Evolutionary conservation across 1,140 invertebrate genomes (phyloP).

Genomic region (Sminthurinus signatus): DNA sequence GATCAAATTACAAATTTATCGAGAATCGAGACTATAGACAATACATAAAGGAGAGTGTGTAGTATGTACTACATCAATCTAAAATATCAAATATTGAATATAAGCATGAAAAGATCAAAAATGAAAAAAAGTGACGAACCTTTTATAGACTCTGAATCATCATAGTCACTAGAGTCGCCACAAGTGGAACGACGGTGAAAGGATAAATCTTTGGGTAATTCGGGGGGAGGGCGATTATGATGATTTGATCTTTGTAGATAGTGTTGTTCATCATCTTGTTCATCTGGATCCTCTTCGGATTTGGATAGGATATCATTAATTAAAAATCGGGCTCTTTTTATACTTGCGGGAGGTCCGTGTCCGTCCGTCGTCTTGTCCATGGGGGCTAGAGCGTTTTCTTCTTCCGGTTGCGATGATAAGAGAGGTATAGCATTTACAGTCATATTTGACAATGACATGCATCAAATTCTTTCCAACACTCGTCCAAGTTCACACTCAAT

Average conservation of each 20-base stretch:
- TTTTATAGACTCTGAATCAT: constrained; percentile 40
- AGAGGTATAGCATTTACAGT: constrained; percentile 39
- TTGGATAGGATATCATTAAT: constrained; percentile 41
- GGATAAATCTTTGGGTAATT: constrained; percentile 37
- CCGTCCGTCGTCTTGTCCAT: constrained; percentile 23
- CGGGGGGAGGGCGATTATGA: constrained; percentile 14
- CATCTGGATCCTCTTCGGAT: constrained; percentile 16
- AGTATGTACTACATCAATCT: too few species aligned
- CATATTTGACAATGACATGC: constrained; percentile 35
- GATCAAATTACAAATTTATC: too few species aligned
- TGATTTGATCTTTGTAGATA: constrained; percentile 16
- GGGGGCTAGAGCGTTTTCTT: constrained; percentile 22
- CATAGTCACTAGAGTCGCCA: constrained; percentile 40
- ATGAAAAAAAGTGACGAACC: constrained; percentile 15
- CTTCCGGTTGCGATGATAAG: constrained; percentile 30
- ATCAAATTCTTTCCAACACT: too few species aligned
- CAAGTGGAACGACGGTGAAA: constrained; percentile 33
- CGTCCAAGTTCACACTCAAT: too few species aligned
- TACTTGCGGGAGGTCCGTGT: constrained; percentile 35
- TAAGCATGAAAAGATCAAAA: too few species aligned
- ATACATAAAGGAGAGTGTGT: too few species aligned
- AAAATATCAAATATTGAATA: too few species aligned
- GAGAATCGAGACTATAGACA: too few species aligned
- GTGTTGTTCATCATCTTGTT: constrained; percentile 15
- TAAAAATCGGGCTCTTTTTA: constrained; percentile 38